Conservation (phyloP, 2,888 invertebrate species). For the Dendrolimus houi region DNA sequence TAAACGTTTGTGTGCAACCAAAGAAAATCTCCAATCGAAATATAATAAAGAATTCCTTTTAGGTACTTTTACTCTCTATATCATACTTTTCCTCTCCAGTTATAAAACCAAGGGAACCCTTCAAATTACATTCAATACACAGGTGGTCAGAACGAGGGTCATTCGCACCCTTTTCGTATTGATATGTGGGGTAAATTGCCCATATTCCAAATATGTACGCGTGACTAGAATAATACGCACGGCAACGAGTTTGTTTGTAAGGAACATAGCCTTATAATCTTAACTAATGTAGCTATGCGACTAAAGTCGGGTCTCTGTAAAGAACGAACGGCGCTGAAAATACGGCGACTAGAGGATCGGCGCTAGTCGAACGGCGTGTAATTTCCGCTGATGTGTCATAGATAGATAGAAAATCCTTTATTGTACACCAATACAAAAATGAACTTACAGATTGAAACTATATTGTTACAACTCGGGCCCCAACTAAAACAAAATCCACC, state of each 20-base stretch:
- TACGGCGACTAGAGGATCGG: no score
- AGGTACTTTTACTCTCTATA: not conserved
- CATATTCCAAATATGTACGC: not conserved
- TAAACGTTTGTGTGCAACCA: not conserved
- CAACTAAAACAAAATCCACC: no score
- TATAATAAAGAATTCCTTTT: not conserved
- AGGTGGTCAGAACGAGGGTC: constrained; percentile 1
- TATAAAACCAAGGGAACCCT: constrained; percentile 1
- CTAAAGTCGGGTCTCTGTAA: no score
- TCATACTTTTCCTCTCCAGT: not conserved
- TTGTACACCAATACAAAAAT: no score
- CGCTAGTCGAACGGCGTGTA: no score
- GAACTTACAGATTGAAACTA: no score
- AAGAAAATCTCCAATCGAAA: not conserved
- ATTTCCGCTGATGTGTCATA: no score
- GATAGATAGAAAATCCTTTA: no score
- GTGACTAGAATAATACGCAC: not conserved
- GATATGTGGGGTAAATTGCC: not conserved
- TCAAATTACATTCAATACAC: constrained; percentile 4
- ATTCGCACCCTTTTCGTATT: not conserved
- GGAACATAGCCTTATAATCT: no score
- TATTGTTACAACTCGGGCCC: no score
- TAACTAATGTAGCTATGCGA: no score
- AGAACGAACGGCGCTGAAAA: no score
- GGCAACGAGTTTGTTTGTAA: not conserved